Percentiles rank a stretch among this genome's conserved stretches.
Evolutionary conservation across 1,140 invertebrate genomes (phyloP).

Genomic region (Eubasilissa regina): DNA sequence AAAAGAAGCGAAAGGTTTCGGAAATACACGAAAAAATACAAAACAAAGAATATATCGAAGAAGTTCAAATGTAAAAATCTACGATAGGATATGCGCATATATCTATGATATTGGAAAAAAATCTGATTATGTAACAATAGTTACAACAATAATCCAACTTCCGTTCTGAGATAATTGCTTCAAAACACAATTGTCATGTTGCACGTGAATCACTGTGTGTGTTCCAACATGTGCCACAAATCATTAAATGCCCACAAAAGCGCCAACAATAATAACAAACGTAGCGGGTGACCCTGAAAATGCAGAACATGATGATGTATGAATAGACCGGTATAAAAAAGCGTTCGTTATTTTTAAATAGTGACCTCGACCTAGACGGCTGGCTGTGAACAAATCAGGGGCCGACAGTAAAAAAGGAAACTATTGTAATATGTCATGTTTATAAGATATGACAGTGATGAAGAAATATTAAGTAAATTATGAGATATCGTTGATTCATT

Average conservation of each 20-base stretch:
- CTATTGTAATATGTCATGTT: neutral
- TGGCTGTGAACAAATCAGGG: neutral
- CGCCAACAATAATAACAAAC: slow-evolving; percentile 16
- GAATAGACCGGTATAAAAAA: slow-evolving; percentile 18
- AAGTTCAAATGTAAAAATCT: no score
- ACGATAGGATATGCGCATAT: neutral
- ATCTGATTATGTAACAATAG: neutral
- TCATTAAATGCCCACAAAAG: slow-evolving; percentile 4
- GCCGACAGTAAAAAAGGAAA: neutral
- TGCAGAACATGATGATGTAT: neutral
- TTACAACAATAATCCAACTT: neutral
- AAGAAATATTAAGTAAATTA: neutral
- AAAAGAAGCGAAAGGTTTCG: neutral
- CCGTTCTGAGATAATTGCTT: slow-evolving; percentile 18
- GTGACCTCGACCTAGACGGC: slow-evolving; percentile 38
- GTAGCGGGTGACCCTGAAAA: slow-evolving; percentile 33
- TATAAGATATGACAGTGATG: neutral
- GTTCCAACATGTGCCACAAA: slow-evolving; percentile 16
- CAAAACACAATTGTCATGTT: neutral
- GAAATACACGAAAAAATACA: neutral
- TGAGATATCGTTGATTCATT: neutral
- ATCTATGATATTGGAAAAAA: neutral
- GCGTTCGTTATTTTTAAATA: slow-evolving; percentile 27
- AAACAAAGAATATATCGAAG: neutral
- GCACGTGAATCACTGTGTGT: slow-evolving; percentile 11